Base-by-base conservation (phyloP, 1,140 invertebrate species). In the Drosophila insularis region DNA sequence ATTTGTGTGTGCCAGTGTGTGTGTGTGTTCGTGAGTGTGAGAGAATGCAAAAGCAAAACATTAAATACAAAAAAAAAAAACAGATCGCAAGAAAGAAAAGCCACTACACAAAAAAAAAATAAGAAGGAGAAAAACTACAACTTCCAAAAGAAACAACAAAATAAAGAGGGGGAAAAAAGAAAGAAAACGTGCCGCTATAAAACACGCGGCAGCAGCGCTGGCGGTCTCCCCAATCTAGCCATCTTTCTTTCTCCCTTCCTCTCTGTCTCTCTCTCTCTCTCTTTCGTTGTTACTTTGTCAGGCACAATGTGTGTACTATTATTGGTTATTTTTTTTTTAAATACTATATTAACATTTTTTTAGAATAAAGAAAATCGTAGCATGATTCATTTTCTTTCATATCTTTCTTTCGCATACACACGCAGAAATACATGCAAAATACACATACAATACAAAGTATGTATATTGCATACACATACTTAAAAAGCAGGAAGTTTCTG, bases 31-130 rank as follows among this genome's bases (percentile, higher is more conserved):
- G 27, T 67, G 43, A 58, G 61, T 35, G 32, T 55, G 43, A 46
- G 61, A 85, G 74, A 87, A 81, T 81, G 70, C 64, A 81, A 71
- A 81, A 85, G 81, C 78, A 85, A 85, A 85, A 85, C 82, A 84
- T 13, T 37, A 37, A 85, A 82, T 74, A 87, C 40, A 78, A 71
- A 37, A 37, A 37, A 37, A 37, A 37, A 37, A 37, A 37, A 13
- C 35, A 37, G 79, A 71, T 73, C 59, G 68, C 63, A 82, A 85
- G 54, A 87, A 70, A 66, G 56, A 68, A 37, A 60, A 19, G 35
- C 63, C 55, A 17, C 70, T 65, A 64, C 54, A 61, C 27, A 27
- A 27, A 27, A 27, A 27, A 27, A 60, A 21, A 7, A 13, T 53
- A 68, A 65, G 61, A 63, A 61, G 35, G 35, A 37, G 3, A 37